phyloP scores from a whole-genome alignment of 2,797 vertebrate species.

The Arrhamphus sclerolepis region DNA sequence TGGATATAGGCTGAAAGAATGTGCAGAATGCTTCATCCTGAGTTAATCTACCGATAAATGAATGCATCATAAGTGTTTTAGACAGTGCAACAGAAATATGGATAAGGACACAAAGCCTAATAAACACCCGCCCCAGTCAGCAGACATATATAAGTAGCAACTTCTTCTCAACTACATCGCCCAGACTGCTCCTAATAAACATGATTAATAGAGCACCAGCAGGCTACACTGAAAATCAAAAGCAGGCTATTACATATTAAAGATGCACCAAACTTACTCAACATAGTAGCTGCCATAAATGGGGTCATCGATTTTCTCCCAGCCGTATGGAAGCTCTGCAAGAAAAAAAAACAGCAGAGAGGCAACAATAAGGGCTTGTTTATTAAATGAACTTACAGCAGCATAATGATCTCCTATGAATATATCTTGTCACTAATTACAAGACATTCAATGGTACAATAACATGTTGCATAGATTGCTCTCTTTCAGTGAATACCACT shows the following conservation, averaged over 20 bases:
- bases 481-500: neutral
- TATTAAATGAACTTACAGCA: conserved; percentile 29
- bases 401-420: conserved; percentile 29
- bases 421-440: no score
- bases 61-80: conserved; percentile 3
- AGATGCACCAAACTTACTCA: conserved; percentile 91
- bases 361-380: conserved; percentile 69
- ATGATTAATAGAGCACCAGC: conserved; percentile 62
- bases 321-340: conserved; percentile 98
- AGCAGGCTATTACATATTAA: conserved; percentile 69
- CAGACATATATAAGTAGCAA: conserved; percentile 23
- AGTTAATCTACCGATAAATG: conserved; percentile 29
- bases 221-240: conserved; percentile 50
- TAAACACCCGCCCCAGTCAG: conserved; percentile 34
- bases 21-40: neutral
- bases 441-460: no score
- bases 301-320: conserved; percentile 99
- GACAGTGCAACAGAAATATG: conserved; percentile 27
- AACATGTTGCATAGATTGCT: no score
- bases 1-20: neutral
- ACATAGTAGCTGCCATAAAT: conserved; percentile 99
- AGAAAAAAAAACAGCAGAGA: conserved; percentile 9
- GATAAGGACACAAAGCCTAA: conserved; percentile 21
- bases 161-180: conserved; percentile 18
- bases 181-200: conserved; percentile 46